Base-by-base conservation (phyloP, 2,888 invertebrate genomes). In the Rhopalosiphum nymphaeae region DNA sequence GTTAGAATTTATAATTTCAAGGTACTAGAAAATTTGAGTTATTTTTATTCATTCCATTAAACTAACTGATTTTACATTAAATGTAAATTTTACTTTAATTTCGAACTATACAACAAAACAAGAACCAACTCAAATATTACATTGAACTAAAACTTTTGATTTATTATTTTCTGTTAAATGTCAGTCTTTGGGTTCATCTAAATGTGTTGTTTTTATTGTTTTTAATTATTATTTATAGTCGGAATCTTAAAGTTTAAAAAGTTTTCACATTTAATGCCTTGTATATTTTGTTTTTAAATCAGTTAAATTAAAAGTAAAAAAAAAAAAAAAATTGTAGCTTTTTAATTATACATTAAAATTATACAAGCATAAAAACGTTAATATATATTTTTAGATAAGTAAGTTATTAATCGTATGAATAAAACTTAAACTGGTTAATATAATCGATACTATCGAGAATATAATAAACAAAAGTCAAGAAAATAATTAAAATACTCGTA, bases 91-190 rank as follows among this genome's bases (percentile, higher is more conserved):
- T 42, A 10, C 36, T n/a, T 49, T 67, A 78, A 67, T 67, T 44
- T 67, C 1, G 36, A 78, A 26, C 78, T 91, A 78, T 36, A 21
- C 1, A 91, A 46, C 26, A 26, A 9, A 78, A 36, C 46, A 36
- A 42, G 46, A 29, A n/a, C 29, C 4, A 11, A 44, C 44, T 29
- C 13, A 85, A 44, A 91, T 78, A 78, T n/a, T 78, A 36, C 25
- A 78, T 53, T 49, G 36, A 91, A 91, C 44, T 25, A 78, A 25
- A 78, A 78, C 67, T 78, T 91, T 78, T 21, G 91, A 46, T 44
- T 88, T 36, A 53, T 88, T 53, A 36, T 53, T 88, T 88, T 85
- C 10, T 88, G 53, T 88, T 88, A 36, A 88, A 88, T 36, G 88
- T 53, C 53, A 53, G 53, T 53, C 25, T 88, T 25, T n/a, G 87